Evolutionary conservation across 37 sponge, comb jelly and placozoan genomes (phyloP), one percentile per base, ranked within the genome.

Genomic region (Crambe crambe): DNA sequence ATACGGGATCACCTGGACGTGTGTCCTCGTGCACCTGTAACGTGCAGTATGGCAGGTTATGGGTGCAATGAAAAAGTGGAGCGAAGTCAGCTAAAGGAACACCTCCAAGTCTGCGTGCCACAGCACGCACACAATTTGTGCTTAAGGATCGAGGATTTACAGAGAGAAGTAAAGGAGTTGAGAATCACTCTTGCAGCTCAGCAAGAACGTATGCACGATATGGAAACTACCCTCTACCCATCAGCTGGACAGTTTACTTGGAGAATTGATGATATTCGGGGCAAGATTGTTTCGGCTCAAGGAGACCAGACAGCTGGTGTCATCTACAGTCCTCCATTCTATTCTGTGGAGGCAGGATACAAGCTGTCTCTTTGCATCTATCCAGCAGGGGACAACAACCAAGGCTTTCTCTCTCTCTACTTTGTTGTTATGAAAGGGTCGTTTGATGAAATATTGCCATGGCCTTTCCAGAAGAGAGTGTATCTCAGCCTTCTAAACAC

Each of bases 401-500:
- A 67, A 10, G 85, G 75, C 3, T 80, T 25, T 38, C 68, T 92
- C 41, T 92, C 92, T 5, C 51, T 92, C 30, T 92, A 85, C 42
- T 84, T 92, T 72, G 88, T 87, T 12, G 59, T 92, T 22, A 84
- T 85, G 86, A 85, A 79, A 25, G 90, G 94, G 8, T 75, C 69
- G 1, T 93, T 66, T 81, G 94, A 93, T 76, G 90, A 89, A 5
- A 73, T 93, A 3, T 62, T 93, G 42, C 62, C 62, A 3, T 93
- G 94, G 94, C 95, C 95, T 18, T 94, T 90, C 42, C 79, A 81
- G 56, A 74, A 78, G 56, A 59, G 80, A 22, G 86, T 89, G 34
- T 57, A 25, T 8, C 79, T 88, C 37, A 67, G 54, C 57, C 83
- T 89, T 15, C 63, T 89, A n/a, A 89, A 80, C 73, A 59, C 47